Evolutionary conservation across 2,888 invertebrate genomes (phyloP).

Genomic region (Eristalis intricaria): DNA sequence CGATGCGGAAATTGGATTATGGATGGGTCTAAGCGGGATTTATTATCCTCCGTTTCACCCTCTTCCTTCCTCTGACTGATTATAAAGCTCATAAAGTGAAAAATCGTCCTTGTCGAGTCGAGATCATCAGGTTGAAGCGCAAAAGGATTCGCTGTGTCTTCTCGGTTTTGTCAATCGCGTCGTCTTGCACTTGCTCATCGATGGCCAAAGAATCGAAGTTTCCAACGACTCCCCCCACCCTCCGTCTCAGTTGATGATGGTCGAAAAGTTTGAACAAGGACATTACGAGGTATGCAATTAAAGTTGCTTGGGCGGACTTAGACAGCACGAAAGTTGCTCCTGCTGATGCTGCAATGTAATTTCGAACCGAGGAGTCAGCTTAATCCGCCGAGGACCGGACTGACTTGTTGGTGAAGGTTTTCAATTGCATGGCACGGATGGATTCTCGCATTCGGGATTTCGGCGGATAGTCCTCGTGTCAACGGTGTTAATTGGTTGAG

Average conservation of each 20-base stretch:
- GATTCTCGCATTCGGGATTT: neutral
- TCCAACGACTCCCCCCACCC: no score
- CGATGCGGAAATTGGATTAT: conserved; percentile 54
- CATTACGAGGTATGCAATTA: conserved; percentile 47
- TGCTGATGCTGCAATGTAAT: conserved; percentile 6
- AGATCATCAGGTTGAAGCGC: conserved; percentile 21
- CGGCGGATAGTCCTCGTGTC: neutral
- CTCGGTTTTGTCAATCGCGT: no score
- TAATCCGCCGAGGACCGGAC: conserved; percentile 9
- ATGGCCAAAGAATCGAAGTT: no score
- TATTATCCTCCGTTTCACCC: conserved; percentile 23
- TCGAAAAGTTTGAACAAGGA: conserved; percentile 9
- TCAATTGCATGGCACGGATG: conserved; percentile 7
- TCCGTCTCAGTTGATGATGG: no score
- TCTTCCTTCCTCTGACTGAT: conserved; percentile 31
- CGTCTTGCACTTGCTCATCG: no score
- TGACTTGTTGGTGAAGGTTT: conserved; percentile 11
- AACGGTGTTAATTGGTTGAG: conserved; percentile 19
- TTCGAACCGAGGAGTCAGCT: conserved; percentile 14
- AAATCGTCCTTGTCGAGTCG: conserved; percentile 20
- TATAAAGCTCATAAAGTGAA: conserved; percentile 37
- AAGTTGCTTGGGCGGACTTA: neutral
- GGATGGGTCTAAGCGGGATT: conserved; percentile 5
- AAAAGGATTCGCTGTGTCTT: neutral
- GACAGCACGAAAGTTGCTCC: conserved; percentile 18